Evolutionary conservation across 37 sponge, comb jelly and placozoan species (phyloP).

Genomic region (Trichoplax adhaerens): DNA sequence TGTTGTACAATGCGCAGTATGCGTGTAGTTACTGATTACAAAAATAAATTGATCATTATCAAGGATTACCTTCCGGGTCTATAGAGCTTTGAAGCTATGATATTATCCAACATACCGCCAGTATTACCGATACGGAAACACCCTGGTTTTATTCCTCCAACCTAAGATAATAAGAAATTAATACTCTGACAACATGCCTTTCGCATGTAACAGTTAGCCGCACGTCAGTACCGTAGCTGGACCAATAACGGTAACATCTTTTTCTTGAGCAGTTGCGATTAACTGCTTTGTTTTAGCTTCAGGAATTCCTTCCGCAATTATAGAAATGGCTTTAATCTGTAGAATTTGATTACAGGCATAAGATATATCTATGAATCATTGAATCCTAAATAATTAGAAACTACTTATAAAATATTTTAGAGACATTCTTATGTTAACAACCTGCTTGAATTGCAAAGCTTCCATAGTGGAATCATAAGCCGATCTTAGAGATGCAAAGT

Average conservation of each 20-base stretch:
- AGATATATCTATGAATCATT: background rate
- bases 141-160: conserved; percentile 93
- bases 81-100: conserved; percentile 78
- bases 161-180: conserved; percentile 14
- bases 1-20: too few relatives aligned
- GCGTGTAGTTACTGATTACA: too few relatives aligned
- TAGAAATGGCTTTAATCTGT: conserved; percentile 65
- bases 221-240: conserved; percentile 61
- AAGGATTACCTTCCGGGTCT: conserved; percentile 63
- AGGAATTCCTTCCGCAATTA: conserved; percentile 97
- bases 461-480: conserved; percentile 81
- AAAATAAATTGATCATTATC: too few relatives aligned
- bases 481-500: conserved; percentile 91
- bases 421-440: conserved; percentile 4
- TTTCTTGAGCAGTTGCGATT: conserved; percentile 52
- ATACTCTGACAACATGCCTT: background rate
- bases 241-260: conserved; percentile 74
- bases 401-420: background rate
- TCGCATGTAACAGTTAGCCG: too few relatives aligned
- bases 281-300: conserved; percentile 78
- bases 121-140: conserved; percentile 99
- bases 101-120: conserved; percentile 95
- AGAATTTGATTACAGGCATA: background rate
- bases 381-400: background rate
- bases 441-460: conserved; percentile 41